phyloP scores from a whole-genome alignment of 2,113 vertebrate species.

The Rutilus rutilus region DNA sequence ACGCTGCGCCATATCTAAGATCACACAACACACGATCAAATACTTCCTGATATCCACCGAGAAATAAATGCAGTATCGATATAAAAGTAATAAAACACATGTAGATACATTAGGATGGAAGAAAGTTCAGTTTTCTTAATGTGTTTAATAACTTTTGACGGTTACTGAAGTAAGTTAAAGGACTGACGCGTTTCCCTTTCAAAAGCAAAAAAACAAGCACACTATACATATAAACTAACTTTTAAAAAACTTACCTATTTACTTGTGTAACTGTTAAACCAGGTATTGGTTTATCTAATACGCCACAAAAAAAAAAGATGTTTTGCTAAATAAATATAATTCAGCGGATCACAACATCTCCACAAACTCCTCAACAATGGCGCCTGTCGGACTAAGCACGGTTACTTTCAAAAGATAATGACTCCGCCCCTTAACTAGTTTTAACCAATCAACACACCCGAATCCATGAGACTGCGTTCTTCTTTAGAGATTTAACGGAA shows the following conservation, averaged over 20 bases:
- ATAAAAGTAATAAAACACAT: not conserved
- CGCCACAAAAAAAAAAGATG: not conserved
- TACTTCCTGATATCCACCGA: not conserved
- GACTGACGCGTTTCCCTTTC: not conserved
- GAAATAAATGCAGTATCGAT: not conserved
- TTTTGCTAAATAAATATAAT: not conserved
- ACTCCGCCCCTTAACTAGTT: not conserved
- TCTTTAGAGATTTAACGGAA: not conserved
- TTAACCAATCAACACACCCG: conserved; percentile 11
- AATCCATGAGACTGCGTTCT: not conserved
- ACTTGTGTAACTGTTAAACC: not conserved
- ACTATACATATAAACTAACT: no score
- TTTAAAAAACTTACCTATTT: not conserved
- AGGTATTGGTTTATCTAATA: not conserved
- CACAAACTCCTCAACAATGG: not conserved
- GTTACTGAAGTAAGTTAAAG: not conserved
- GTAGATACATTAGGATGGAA: not conserved
- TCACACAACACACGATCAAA: not conserved
- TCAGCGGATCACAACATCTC: not conserved
- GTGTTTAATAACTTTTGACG: not conserved
- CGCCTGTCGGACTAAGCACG: not conserved
- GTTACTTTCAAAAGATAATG: conserved; percentile 8
- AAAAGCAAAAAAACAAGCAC: not conserved
- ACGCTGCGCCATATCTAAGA: conserved; percentile 74
- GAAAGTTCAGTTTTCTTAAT: not conserved